Evolutionary conservation across 2,113 vertebrate species (phyloP).

Genomic region (Oryzias curvinotus): DNA sequence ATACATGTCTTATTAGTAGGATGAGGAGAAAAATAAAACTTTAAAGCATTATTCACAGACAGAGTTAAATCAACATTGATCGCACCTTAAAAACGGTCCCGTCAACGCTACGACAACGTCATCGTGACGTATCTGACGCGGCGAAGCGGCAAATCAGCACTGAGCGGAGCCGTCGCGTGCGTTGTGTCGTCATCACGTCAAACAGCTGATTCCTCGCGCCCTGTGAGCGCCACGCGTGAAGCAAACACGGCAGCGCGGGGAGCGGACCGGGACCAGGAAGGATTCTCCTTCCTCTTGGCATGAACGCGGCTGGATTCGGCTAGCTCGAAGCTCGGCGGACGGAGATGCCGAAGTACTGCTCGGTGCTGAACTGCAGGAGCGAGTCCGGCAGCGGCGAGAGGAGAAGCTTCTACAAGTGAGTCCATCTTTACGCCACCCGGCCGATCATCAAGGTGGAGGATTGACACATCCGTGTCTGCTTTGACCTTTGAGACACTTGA

Average conservation of each 20-base stretch:
- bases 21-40: too few species aligned
- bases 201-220: constrained; percentile 54
- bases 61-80: too few species aligned
- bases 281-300: constrained; percentile 33
- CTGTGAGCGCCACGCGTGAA: constrained; percentile 33
- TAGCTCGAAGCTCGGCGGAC: neutral
- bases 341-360: constrained; percentile 73
- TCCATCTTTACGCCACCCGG: too few species aligned
- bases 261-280: constrained; percentile 20
- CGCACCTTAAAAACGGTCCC: too few species aligned
- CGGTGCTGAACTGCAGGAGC: constrained; percentile 63
- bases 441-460: neutral
- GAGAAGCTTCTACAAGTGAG: constrained; percentile 48
- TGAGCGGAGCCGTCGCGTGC: constrained; percentile 19
- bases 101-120: too few species aligned
- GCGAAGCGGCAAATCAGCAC: too few species aligned
- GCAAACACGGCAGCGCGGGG: constrained; percentile 10
- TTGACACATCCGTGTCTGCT: neutral
- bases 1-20: too few species aligned
- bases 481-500: constrained; percentile 4
- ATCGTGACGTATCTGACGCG: too few species aligned
- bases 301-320: neutral
- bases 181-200: neutral
- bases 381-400: constrained; percentile 48
- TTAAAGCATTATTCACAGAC: too few species aligned